Base-by-base conservation (phyloP, 2,797 vertebrate species). In the Streptopelia turtur region DNA sequence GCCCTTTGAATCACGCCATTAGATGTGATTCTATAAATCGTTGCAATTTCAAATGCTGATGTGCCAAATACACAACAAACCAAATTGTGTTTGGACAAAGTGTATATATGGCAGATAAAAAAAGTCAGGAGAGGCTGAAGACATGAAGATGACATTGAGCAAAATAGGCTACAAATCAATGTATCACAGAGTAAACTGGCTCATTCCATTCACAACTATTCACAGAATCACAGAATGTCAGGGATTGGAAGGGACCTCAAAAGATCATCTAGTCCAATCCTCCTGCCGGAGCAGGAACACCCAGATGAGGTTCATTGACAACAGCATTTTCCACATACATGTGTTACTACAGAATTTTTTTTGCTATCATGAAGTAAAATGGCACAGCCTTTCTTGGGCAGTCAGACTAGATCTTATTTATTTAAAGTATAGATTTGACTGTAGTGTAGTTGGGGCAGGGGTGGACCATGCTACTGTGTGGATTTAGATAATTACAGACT, bases 281-380 rank as follows among this genome's bases (percentile, higher is more conserved):
- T 39, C 13, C 39, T 39, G 39, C 39, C 13, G 14, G 39, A 39
- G 39, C 39, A 39, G 39, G 39, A 39, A 39, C 39, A 39, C 39
- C 39, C 14, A 39, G 39, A 39, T 39, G 39, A 39, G 39, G 14
- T 39, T 39, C 43, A 28, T 5, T 65, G 74, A 63, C 33, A 72
- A 47, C 6, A 64, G 28, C 30, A 65, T 70, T 94, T 92, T 82
- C 59, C 53, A 35, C 24, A 68, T 13, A 31, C 7, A 8, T 11
- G 30, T 4, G 5, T 53, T 49, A 76, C 41, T 71, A 39, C 13
- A 47, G 16, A 33, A 9, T 20, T 53, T 22, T 77, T 77, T 80
- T 65, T 71, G n/a, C 55, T 69, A 17, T 63, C 13, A 16, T 78
- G 24, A 87, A 81, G 25, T 78, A 72, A 91, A 94, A 91, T 35